Conservation (phyloP, 2,113 vertebrate genomes). For the Pluvialis apricaria region DNA sequence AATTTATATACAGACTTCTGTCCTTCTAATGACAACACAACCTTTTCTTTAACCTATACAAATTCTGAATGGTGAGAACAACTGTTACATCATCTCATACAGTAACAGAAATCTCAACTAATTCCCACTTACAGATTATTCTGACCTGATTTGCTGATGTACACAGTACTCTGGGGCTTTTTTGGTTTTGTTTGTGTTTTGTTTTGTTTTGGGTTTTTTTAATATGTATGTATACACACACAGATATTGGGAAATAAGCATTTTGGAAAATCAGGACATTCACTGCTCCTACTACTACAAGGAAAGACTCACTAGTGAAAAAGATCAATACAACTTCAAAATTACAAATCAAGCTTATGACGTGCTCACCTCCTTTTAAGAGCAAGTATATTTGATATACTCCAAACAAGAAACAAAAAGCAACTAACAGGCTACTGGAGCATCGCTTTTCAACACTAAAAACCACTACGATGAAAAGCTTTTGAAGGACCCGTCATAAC, state of each 20-base stretch:
- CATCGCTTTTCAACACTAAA: neutral
- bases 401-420: neutral
- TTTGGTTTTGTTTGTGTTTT: neutral
- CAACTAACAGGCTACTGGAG: neutral
- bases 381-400: neutral
- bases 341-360: neutral
- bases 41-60: neutral
- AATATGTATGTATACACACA: neutral
- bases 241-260: neutral
- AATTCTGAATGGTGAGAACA: neutral
- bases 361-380: neutral
- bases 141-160: neutral
- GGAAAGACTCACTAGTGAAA: neutral
- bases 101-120: neutral
- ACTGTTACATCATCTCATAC: neutral
- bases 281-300: neutral
- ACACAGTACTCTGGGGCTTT: neutral
- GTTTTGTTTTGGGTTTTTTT: too few species aligned
- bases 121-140: neutral
- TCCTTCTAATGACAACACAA: neutral
- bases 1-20: neutral
- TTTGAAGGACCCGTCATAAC: neutral
- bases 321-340: neutral
- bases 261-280: neutral
- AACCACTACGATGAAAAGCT: neutral